Evolutionary conservation across 2,113 vertebrate species (phyloP).

Genomic region (Microcebus murinus): DNA sequence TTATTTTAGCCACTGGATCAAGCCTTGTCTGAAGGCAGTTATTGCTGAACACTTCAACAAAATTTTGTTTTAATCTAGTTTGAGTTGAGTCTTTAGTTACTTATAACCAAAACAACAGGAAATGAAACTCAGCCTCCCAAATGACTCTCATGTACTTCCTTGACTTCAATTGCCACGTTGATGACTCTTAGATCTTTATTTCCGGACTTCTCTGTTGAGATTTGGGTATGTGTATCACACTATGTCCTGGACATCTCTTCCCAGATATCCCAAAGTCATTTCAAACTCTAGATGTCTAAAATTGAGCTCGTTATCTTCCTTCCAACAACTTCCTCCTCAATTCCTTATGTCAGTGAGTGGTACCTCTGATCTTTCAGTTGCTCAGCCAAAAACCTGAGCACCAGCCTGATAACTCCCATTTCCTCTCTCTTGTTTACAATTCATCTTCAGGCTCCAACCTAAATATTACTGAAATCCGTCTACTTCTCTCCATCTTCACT

Average conservation of each 20-base stretch:
- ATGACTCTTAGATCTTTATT: neutral
- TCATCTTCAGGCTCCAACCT: neutral
- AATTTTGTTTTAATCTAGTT: constrained; percentile 30
- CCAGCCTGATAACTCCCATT: neutral
- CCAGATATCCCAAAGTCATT: neutral
- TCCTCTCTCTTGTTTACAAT: neutral
- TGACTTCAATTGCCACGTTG: neutral
- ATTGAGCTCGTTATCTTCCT: neutral
- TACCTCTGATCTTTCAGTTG: neutral
- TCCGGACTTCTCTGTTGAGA: neutral
- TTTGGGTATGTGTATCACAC: neutral
- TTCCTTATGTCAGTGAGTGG: neutral
- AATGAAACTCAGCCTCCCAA: neutral
- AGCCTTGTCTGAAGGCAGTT: neutral
- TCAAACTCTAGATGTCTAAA: constrained; percentile 6
- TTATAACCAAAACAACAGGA: neutral
- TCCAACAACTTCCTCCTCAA: neutral
- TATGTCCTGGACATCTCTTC: neutral
- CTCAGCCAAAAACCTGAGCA: constrained; percentile 1
- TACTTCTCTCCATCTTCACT: constrained; percentile 16
- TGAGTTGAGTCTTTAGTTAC: neutral
- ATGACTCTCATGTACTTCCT: neutral
- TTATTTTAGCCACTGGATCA: neutral
- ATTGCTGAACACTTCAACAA: neutral
- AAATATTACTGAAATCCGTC: neutral